Base-by-base conservation (phyloP, 1,140 invertebrate genomes). In the Nephila pilipes region DNA sequence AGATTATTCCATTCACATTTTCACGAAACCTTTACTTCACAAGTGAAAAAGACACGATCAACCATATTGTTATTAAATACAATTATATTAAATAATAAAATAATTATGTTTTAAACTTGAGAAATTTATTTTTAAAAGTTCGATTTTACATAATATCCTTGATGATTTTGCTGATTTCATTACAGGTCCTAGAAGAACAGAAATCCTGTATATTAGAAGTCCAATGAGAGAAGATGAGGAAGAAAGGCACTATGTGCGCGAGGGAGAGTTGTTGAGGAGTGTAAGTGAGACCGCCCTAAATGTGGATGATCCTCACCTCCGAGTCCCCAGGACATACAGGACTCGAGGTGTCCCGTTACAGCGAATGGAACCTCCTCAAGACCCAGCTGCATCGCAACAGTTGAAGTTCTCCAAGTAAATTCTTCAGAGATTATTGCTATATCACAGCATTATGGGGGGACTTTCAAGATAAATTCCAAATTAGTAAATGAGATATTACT, bases 201-300 rank as follows among this genome's bases (percentile, higher is more conserved):
- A 94, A 46, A 94, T 94, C 20, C 46, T 94, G 20, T 94, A 94
- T 46, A 94, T 94, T 57, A 57, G 91, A 16, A 94, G 93, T 36
- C 93, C 93, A 0, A 80, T 90, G 87, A 20, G 87, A 14, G 90
- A 90, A 22, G 93, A 92, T 2, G 87, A 90, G 63, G 93, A 93
- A n/a, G 87, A 93, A 29, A 18, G 93, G 29, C 88, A 90, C 20
- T 93, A 90, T 65, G 58, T 88, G 14, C 32, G 92, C 2, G 87
- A 93, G 16, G 87, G 90, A 10, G 91, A 92, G n/a, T n/a, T 93
- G 18, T 25, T 93, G 80, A 36, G 93, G 36, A 94, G 93, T 55
- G 91, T 94, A 0, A 94, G 93, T 46, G 90, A 94, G 57, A 94
- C 90, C 2, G 93, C 93, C 18, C 87, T 93, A 16, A 93, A 93